Evolutionary conservation across 2,797 vertebrate species (phyloP).

Genomic region (Oophaga sylvatica): DNA sequence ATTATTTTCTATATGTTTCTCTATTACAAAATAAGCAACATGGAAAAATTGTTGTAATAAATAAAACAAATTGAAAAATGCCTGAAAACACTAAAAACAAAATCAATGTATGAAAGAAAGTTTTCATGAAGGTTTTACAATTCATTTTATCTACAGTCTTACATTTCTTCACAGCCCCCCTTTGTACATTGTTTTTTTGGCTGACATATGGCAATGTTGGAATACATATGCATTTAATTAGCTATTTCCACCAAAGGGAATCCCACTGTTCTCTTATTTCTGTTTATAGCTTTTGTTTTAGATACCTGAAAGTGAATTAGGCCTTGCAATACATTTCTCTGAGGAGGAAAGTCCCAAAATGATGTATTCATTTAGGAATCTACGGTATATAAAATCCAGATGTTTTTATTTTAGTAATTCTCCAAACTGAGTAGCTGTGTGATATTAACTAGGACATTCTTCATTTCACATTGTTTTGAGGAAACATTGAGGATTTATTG

Average conservation of each 20-base stretch:
- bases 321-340: slow-evolving; percentile 7
- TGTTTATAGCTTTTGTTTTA: slow-evolving; percentile 52
- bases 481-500: background rate
- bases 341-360: slow-evolving; percentile 2
- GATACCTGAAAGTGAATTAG: slow-evolving; percentile 30
- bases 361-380: slow-evolving; percentile 14
- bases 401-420: background rate
- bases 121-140: no score
- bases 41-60: no score
- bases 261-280: slow-evolving; percentile 40
- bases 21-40: no score
- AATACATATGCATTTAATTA: slow-evolving; percentile 47
- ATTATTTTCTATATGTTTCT: no score
- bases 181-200: slow-evolving; percentile 27
- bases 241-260: slow-evolving; percentile 5
- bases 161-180: background rate
- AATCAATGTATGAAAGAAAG: no score
- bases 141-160: no score
- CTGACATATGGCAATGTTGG: background rate
- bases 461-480: background rate
- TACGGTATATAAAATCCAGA: background rate
- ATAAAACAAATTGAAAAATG: no score
- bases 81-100: no score
- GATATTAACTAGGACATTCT: background rate
- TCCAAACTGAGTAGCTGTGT: background rate